These are phyloP conservation scores for Polyodon spathula DNA, from an alignment of 2,113 vertebrate species.

Conservation along the genomic window DNA sequence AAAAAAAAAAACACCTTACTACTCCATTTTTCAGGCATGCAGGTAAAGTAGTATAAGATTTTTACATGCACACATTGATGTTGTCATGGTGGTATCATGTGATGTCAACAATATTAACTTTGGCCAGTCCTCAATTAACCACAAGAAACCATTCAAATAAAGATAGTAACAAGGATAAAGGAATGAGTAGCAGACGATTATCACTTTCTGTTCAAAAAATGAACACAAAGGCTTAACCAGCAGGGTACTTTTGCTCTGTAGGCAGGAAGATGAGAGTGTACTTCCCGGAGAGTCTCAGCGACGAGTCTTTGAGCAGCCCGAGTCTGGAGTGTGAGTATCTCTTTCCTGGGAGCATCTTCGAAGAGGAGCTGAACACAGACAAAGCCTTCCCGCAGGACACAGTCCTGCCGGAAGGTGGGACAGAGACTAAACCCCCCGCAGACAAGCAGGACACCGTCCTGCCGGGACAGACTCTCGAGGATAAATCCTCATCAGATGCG, in stretches of 20 bases:
- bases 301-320: constrained; percentile 51
- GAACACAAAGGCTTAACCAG: background rate
- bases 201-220: background rate
- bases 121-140: too few species aligned
- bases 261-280: constrained; percentile 80
- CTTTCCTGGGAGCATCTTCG: constrained; percentile 59
- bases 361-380: constrained; percentile 40
- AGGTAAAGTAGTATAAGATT: too few species aligned
- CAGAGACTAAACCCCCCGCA: constrained; percentile 34
- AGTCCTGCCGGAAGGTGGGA: background rate
- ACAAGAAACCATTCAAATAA: background rate
- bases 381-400: background rate
- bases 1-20: too few species aligned
- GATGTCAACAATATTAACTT: too few species aligned
- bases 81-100: too few species aligned
- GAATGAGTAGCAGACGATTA: background rate
- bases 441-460: constrained; percentile 16
- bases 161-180: background rate
- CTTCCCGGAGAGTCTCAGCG: constrained; percentile 52
- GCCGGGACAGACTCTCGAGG: constrained; percentile 9
- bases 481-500: background rate
- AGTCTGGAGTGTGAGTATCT: constrained; percentile 54
- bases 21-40: too few species aligned
- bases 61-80: too few species aligned
- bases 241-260: constrained; percentile 28